Evolutionary conservation across 1,140 invertebrate species (phyloP), one percentile per base, ranked within the genome.

Genomic region (Hycleus phaleratus): DNA sequence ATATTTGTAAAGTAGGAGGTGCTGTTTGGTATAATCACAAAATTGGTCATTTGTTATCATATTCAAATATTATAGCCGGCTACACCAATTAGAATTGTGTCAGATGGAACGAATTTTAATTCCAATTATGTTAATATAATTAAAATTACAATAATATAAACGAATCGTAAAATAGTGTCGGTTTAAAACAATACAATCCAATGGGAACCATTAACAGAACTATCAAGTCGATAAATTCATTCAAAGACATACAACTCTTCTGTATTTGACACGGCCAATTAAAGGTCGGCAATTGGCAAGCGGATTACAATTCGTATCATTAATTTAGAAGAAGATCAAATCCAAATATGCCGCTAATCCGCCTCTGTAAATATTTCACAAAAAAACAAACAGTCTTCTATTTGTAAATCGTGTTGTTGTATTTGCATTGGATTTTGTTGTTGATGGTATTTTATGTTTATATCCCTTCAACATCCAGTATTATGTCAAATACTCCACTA

Each of bases 191-290:
- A 60, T 60, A 52, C 52, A 56, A 39, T 60, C 58, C 58, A 45
- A 52, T 60, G 58, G 58, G 52, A 60, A 47, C 58, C 52, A 60
- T 56, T 60, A 60, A 18, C 48, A 49, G 52, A 46, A 44, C n/a
- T 26, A 51, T 18, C 32, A 32, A 44, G 39, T 25, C 46, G 43
- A 58, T 61, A 61, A 58, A 61, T 61, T 47, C 56, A 51, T 44
- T 39, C 25, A 46, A 32, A 56, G 18, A 57, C 49, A 32, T 57
- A 61, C 56, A 32, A 51, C 12, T 61, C 56, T 61, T 61, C 55
- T 61, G 60, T 56, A 57, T 61, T 50, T 57, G 60, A 61, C 60
- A 49, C 55, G 49, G 58, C 60, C 60, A 61, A 61, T 61, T 61
- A 61, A 61, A 52, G 49, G 47, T 44, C 32, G 32, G 7, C 32